Conservation (phyloP, 2,797 vertebrate species). For the Cichlasoma orientale region DNA sequence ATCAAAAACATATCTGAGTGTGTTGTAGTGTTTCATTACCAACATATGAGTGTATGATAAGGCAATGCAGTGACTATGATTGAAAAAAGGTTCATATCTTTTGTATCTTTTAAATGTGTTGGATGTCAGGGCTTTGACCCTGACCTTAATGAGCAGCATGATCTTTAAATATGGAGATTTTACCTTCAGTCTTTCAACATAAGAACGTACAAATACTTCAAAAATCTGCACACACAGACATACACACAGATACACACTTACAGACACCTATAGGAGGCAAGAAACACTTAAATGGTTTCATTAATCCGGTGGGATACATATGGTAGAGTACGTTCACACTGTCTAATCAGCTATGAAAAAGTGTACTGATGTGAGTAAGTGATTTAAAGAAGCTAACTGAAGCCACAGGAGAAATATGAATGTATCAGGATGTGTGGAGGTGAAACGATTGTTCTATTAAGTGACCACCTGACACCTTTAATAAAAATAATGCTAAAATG, state of each 20-base stretch:
- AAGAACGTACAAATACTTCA: neutral
- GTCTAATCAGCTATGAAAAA: slow-evolving; percentile 10
- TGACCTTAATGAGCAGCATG: neutral
- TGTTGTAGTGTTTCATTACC: slow-evolving; percentile 1
- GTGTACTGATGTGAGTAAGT: neutral
- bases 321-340: neutral
- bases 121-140: slow-evolving; percentile 1
- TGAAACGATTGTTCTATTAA: neutral
- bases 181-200: slow-evolving; percentile 6
- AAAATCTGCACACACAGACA: slow-evolving; percentile 16
- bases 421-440: neutral
- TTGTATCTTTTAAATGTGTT: slow-evolving; percentile 18
- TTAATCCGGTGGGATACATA: slow-evolving; percentile 4
- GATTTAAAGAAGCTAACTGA: slow-evolving; percentile 22
- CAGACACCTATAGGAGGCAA: neutral
- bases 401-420: neutral
- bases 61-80: slow-evolving; percentile 61
- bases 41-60: slow-evolving; percentile 39
- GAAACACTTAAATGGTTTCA: neutral
- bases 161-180: slow-evolving; percentile 15
- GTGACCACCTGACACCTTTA: neutral
- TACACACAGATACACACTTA: slow-evolving; percentile 14
- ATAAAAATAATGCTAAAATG: neutral
- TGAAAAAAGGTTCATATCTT: slow-evolving; percentile 14
- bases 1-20: neutral